A percentile compares a stretch with the other conserved stretches of the same genome.
Evolutionary conservation across 2,797 vertebrate genomes (phyloP).

Genomic region (Sebastolobus altivelis): DNA sequence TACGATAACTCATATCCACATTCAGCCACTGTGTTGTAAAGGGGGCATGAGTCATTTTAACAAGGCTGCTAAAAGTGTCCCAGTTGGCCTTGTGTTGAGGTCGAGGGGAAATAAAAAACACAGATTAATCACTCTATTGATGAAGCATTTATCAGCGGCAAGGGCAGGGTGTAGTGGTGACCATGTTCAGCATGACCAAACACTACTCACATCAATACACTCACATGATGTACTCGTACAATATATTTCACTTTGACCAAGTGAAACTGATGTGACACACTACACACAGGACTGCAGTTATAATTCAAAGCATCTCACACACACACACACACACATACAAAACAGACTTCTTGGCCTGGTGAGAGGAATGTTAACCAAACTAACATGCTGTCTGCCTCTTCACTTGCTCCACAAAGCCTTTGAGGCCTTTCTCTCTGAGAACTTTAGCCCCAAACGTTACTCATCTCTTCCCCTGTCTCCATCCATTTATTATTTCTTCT

Average conservation of each 20-base stretch:
- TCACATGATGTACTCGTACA: background rate
- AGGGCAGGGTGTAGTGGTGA: constrained; percentile 3
- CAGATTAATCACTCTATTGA: constrained; percentile 29
- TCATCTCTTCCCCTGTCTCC: background rate
- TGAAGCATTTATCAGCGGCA: constrained; percentile 16
- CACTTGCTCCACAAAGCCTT: constrained; percentile 19
- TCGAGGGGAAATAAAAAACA: constrained; percentile 14
- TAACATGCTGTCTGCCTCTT: background rate
- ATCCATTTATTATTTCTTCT: constrained; percentile 19
- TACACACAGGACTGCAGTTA: background rate
- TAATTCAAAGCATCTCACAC: background rate
- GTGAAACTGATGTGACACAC: background rate
- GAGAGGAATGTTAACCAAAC: background rate
- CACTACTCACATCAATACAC: background rate
- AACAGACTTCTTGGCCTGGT: background rate
- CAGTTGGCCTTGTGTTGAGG: constrained; percentile 21
- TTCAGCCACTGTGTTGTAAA: constrained; percentile 17
- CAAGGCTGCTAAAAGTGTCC: constrained; percentile 29
- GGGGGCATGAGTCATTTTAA: constrained; percentile 49
- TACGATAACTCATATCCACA: constrained; percentile 32
- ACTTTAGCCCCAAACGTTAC: constrained; percentile 13
- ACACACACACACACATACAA: background rate
- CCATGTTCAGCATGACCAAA: constrained; percentile 18
- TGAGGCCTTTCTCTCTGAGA: constrained; percentile 17
- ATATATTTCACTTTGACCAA: constrained; percentile 3